Conservation (phyloP, 2,888 invertebrate genomes). For the Mythimna impura region DNA sequence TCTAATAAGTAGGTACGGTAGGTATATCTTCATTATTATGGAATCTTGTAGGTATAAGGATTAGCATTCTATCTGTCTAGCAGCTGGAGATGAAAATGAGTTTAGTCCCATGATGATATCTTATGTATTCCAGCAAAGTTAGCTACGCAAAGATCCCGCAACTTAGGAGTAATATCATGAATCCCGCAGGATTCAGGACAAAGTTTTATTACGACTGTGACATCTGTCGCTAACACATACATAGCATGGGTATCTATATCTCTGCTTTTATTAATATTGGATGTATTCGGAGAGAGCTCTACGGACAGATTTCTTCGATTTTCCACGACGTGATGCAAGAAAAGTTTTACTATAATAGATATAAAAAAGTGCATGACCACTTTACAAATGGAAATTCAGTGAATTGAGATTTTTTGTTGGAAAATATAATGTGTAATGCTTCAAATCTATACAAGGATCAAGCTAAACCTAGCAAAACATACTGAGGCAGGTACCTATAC, state of each 20-base stretch:
- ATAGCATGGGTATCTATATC: slow-evolving; percentile 62
- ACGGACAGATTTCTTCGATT: background rate
- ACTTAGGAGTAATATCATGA: slow-evolving; percentile 64
- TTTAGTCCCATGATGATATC: slow-evolving; percentile 11
- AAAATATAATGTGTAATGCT: background rate
- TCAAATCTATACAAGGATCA: background rate
- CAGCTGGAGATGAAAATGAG: slow-evolving; percentile 25
- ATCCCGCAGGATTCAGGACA: slow-evolving; percentile 65
- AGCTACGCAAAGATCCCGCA: slow-evolving; percentile 39
- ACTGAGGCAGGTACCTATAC: background rate
- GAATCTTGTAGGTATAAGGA: background rate
- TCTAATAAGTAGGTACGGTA: background rate
- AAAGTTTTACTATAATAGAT: background rate
- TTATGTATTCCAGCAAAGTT: slow-evolving; percentile 39
- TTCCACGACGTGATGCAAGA: background rate
- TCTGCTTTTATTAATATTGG: slow-evolving; percentile 62
- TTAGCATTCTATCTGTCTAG: background rate
- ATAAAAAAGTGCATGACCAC: background rate
- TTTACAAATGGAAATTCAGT: background rate
- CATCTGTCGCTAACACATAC: slow-evolving; percentile 72
- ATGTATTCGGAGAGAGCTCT: slow-evolving; percentile 42
- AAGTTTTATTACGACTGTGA: slow-evolving; percentile 79
- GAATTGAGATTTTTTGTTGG: background rate
- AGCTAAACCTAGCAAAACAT: background rate
- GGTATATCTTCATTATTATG: background rate